phyloP scores from a whole-genome alignment of 2,888 invertebrate species.

The Phania funesta region DNA sequence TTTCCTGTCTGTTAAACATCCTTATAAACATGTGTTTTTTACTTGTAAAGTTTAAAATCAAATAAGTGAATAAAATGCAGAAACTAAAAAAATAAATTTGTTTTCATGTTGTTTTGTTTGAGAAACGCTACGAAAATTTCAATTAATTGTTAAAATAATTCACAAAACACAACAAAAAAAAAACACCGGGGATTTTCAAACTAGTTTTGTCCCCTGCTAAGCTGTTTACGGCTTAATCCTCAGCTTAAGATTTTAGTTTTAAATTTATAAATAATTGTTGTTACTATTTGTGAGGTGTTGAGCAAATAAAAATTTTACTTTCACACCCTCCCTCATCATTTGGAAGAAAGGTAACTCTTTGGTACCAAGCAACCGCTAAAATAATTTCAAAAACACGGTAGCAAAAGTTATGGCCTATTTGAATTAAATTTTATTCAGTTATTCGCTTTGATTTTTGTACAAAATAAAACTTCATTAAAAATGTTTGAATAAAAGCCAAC shows the following conservation, averaged over 20 bases:
- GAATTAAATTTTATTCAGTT: slow-evolving; percentile 9
- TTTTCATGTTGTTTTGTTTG: slow-evolving; percentile 13
- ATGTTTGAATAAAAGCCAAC: neutral
- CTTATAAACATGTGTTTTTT: slow-evolving; percentile 14
- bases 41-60: neutral
- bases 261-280: neutral
- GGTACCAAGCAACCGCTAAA: neutral
- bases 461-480: slow-evolving; percentile 16
- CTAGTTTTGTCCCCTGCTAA: neutral
- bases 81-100: slow-evolving; percentile 27
- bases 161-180: neutral
- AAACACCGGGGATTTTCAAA: neutral
- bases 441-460: neutral
- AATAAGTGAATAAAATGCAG: slow-evolving; percentile 2
- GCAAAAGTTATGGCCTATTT: neutral
- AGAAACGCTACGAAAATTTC: neutral
- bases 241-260: slow-evolving; percentile 1
- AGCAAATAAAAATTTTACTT: slow-evolving; percentile 1
- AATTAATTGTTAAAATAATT: neutral
- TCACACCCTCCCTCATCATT: no score
- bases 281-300: neutral
- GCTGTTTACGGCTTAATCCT: neutral
- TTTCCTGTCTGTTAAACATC: slow-evolving; percentile 44
- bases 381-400: neutral
- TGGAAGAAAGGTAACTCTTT: no score